Evolutionary conservation across 2,113 vertebrate species (phyloP).

Genomic region (Callorhinus ursinus): DNA sequence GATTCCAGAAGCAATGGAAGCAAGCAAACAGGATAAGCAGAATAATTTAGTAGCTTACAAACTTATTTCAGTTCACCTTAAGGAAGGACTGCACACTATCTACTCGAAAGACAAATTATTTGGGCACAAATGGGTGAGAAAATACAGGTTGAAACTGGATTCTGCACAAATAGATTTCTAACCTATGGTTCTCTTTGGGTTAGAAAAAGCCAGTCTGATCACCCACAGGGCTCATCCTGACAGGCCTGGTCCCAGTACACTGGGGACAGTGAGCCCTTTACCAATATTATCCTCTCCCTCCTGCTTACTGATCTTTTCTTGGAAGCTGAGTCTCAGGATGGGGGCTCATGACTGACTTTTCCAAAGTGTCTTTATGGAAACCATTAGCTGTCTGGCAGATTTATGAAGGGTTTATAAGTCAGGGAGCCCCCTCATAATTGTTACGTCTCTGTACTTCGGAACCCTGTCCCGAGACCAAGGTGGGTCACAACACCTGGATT

Average conservation of each 20-base stretch:
- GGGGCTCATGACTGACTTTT: background rate
- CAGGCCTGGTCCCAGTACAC: no score
- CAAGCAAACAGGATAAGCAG: background rate
- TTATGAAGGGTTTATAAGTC: slow-evolving; percentile 51
- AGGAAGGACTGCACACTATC: background rate
- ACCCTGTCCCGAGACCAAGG: background rate
- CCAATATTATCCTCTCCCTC: background rate
- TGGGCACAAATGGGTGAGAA: background rate
- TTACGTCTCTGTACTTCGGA: background rate
- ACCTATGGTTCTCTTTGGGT: background rate
- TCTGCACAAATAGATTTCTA: background rate
- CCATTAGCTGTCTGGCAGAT: slow-evolving; percentile 35
- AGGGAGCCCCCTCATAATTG: slow-evolving; percentile 25
- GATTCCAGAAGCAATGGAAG: background rate
- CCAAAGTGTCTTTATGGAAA: slow-evolving; percentile 70
- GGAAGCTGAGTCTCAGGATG: slow-evolving; percentile 43
- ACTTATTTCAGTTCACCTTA: background rate
- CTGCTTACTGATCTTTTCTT: background rate
- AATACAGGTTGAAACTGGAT: background rate
- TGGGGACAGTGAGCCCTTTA: background rate
- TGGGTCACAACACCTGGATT: background rate
- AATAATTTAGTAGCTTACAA: background rate
- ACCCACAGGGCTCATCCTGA: background rate
- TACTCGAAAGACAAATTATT: background rate
- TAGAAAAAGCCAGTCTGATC: background rate